A percentile compares a stretch with the other conserved stretches of the same genome.
These are phyloP conservation scores for Campaea margaritaria DNA, from an alignment of 2,888 invertebrate genomes.

Conservation along the genomic window DNA sequence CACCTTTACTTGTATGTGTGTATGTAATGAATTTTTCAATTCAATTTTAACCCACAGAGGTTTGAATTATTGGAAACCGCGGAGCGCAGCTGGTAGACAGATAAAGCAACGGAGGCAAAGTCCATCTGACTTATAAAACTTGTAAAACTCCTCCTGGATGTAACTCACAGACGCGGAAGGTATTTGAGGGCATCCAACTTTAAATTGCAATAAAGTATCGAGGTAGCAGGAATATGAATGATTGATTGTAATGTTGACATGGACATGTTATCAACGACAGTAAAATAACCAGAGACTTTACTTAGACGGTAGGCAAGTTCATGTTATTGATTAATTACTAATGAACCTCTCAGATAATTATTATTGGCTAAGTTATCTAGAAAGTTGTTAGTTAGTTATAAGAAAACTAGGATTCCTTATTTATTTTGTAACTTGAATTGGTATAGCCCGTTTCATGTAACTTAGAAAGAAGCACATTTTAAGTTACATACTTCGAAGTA, in stretches of 20 bases:
- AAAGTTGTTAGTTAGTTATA: too few species aligned
- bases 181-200: slow-evolving; percentile 34
- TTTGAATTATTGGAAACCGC: too few species aligned
- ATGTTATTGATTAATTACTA: not conserved
- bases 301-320: not conserved
- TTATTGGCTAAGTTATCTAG: too few species aligned
- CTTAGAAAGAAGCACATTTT: too few species aligned
- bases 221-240: slow-evolving; percentile 4
- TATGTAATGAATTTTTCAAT: too few species aligned
- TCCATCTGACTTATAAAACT: not conserved
- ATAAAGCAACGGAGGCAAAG: not conserved
- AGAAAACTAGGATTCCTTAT: too few species aligned
- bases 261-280: slow-evolving; percentile 1
- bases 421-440: too few species aligned
- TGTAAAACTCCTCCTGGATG: slow-evolving; percentile 28
- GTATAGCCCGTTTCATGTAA: too few species aligned
- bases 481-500: too few species aligned
- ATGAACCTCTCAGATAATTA: not conserved
- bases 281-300: not conserved
- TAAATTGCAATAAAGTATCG: slow-evolving; percentile 5
- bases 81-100: too few species aligned
- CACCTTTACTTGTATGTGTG: too few species aligned
- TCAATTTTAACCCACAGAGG: too few species aligned
- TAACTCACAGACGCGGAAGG: slow-evolving; percentile 21
- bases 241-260: slow-evolving; percentile 1